Percentiles rank a stretch among this genome's conserved stretches.
Evolutionary conservation across 2,888 invertebrate species (phyloP).

Genomic region (Acronicta alni): DNA sequence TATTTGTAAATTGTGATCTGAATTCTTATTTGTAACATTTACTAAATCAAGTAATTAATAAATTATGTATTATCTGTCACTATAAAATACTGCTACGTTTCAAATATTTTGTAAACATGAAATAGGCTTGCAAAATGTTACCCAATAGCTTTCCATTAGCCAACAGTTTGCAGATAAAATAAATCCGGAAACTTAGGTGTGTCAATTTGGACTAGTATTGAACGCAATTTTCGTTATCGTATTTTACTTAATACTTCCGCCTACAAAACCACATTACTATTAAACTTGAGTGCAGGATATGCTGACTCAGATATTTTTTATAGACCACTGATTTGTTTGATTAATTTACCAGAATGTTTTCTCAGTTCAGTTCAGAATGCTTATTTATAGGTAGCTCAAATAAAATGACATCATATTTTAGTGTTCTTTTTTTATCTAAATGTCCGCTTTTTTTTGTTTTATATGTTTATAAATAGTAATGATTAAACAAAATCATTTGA

Average conservation of each 20-base stretch:
- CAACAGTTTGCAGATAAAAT: conserved; percentile 29
- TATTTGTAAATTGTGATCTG: conserved; percentile 24
- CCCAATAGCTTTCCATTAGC: conserved; percentile 23
- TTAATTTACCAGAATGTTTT: conserved; percentile 6
- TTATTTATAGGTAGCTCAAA: conserved; percentile 7
- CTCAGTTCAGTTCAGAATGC: conserved; percentile 7
- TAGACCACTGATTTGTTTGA: conserved; percentile 14
- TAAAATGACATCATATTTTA: too few relatives aligned
- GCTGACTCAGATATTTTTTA: conserved; percentile 31
- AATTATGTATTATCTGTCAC: conserved; percentile 4
- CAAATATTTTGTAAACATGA: conserved; percentile 29
- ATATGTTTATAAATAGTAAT: too few relatives aligned
- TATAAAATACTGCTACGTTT: background rate
- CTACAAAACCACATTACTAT: conserved; percentile 8
- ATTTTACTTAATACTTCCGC: conserved; percentile 22
- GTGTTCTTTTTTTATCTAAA: too few relatives aligned
- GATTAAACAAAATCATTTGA: background rate
- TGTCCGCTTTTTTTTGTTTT: too few relatives aligned
- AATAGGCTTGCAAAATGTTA: conserved; percentile 11
- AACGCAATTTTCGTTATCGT: conserved; percentile 37
- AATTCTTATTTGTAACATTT: conserved; percentile 10
- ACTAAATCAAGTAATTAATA: conserved; percentile 15
- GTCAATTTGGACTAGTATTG: conserved; percentile 29
- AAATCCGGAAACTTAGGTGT: conserved; percentile 45
- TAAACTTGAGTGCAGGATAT: conserved; percentile 22